These are phyloP conservation scores for Petaurus breviceps DNA, from an alignment of 2,113 vertebrate species.

Conservation along the genomic window DNA sequence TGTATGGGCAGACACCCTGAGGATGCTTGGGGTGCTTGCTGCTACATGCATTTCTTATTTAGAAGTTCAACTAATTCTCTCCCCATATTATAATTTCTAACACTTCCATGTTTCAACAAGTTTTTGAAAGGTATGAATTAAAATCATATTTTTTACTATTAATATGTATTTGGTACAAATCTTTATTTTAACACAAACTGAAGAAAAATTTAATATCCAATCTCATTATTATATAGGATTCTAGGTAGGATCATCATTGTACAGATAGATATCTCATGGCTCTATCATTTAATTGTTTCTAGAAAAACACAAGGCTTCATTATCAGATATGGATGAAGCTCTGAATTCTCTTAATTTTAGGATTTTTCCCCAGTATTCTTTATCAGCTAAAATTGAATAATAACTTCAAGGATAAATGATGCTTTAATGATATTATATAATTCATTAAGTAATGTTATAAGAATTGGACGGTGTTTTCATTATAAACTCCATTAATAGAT, in stretches of 20 bases:
- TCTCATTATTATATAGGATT: background rate
- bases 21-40: too few species aligned
- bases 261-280: background rate
- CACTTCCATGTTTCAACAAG: background rate
- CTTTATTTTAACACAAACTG: background rate
- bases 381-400: slow-evolving; percentile 23
- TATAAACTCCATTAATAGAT: slow-evolving; percentile 53
- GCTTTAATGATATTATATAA: slow-evolving; percentile 53
- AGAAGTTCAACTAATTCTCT: background rate
- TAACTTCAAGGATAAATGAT: slow-evolving; percentile 58
- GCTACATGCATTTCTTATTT: background rate
- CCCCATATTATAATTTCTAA: background rate
- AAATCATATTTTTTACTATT: background rate
- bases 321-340: background rate
- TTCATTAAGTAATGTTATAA: slow-evolving; percentile 32
- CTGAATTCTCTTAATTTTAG: background rate
- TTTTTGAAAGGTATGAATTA: slow-evolving; percentile 12
- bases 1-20: too few species aligned
- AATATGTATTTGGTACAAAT: background rate
- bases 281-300: background rate
- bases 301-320: background rate
- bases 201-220: background rate
- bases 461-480: slow-evolving; percentile 49
- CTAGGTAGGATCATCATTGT: background rate
- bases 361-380: background rate